phyloP scores from a whole-genome alignment of 2,888 invertebrate species.

The Caenorhabditis angaria region DNA sequence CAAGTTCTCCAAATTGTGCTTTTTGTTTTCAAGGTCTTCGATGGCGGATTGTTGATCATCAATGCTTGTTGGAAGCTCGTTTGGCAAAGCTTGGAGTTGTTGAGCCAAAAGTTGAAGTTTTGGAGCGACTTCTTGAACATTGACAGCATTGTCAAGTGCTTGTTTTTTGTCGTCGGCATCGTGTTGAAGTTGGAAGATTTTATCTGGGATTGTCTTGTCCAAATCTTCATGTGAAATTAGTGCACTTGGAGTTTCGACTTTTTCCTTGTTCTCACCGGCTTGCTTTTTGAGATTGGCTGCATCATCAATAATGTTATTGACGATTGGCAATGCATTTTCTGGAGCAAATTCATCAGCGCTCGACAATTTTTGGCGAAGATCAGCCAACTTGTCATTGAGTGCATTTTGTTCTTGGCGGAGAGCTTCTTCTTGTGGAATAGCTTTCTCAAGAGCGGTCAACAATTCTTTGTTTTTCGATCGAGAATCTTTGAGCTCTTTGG shows the following conservation, averaged over 20 bases:
- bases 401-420: constrained; percentile 8
- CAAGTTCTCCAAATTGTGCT: constrained; percentile 46
- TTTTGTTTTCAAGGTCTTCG: constrained; percentile 48
- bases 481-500: constrained; percentile 22
- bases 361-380: constrained; percentile 1
- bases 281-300: constrained; percentile 16
- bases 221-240: constrained; percentile 37
- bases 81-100: constrained; percentile 42
- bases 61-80: constrained; percentile 35
- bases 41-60: constrained; percentile 47
- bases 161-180: constrained; percentile 41
- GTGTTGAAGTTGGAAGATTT: constrained; percentile 28
- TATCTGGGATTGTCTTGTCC: constrained; percentile 35
- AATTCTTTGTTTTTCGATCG: constrained; percentile 24
- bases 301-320: constrained; percentile 22
- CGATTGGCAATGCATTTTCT: constrained; percentile 16
- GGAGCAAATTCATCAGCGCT: constrained; percentile 8
- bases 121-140: constrained; percentile 45
- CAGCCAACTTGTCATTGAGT: constrained; percentile 1
- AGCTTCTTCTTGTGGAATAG: constrained; percentile 14
- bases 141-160: constrained; percentile 38
- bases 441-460: constrained; percentile 10
- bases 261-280: constrained; percentile 16
- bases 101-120: constrained; percentile 42
- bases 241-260: constrained; percentile 6